Evolutionary conservation across 2,113 vertebrate genomes (phyloP), one percentile per base, ranked within the genome.

Genomic region (Amia ocellicauda): DNA sequence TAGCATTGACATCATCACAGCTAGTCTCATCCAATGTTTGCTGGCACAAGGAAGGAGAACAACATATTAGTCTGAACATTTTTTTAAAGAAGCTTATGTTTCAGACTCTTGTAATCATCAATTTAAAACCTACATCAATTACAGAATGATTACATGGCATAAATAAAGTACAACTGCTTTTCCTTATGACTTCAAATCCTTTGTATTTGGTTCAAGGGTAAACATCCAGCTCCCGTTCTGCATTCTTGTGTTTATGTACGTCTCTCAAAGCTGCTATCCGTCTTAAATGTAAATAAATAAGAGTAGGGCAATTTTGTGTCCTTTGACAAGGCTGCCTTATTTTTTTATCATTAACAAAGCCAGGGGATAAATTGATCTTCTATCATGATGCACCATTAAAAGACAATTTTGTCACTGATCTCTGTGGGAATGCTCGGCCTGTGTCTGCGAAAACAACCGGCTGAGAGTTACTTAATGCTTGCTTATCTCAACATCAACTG

Each of bases 351-450:
- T 64, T 56, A 58, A 28, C 24, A 58, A 26, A 64, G 56, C 63
- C 19, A 27, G 24, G 41, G 20, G 55, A 50, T 55, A 29, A 64
- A 69, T 69, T 63, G 60, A 51, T 63, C 62, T 69, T 43, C 50
- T 51, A 31, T 69, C 67, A 60, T 56, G 20, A 60, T 24, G 47
- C 31, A 53, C 47, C 45, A 45, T 58, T 65, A 65, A 65, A 58
- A 65, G 63, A 29, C 63, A 40, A 65, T 65, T 65, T 58, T 36
- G 5, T 58, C 63, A 49, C 43, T 51, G 26, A 58, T 65, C 55
- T 58, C 54, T 22, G 55, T 45, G 5, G 45, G 53, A 58, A 40
- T 4, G 28, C 28, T 10, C 14, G 16, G 45, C 16, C 5, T 23
- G 14, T 36, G 43, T 47, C 13, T 22, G 13, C 13, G 20, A 11